Conservation (phyloP, 2,888 invertebrate genomes). For the Lypha dubia region DNA sequence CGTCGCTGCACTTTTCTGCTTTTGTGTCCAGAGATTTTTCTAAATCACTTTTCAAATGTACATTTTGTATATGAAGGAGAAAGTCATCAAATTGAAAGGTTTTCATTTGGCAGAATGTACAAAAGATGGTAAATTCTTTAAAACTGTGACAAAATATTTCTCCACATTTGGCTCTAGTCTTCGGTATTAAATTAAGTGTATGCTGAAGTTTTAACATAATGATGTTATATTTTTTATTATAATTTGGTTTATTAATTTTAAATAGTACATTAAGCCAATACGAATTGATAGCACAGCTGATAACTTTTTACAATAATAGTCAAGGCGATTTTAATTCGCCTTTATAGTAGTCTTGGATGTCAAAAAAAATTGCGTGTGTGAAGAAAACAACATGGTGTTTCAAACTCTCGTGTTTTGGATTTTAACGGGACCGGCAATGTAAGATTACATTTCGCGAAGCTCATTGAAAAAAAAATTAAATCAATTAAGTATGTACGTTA, state of each 20-base stretch:
- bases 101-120: slow-evolving; percentile 78
- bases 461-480: too few species aligned
- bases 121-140: slow-evolving; percentile 78
- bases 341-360: too few species aligned
- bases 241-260: background rate
- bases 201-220: slow-evolving; percentile 61
- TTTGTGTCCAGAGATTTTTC: background rate
- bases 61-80: slow-evolving; percentile 78
- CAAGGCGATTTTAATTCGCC: too few species aligned
- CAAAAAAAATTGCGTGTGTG: too few species aligned
- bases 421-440: too few species aligned
- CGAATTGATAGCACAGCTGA: too few species aligned
- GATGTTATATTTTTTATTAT: background rate
- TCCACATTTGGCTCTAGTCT: slow-evolving; percentile 77
- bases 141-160: slow-evolving; percentile 79
- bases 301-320: too few species aligned
- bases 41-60: slow-evolving; percentile 75
- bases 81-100: slow-evolving; percentile 79
- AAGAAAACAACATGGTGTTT: too few species aligned
- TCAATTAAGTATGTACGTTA: too few species aligned
- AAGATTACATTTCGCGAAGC: too few species aligned
- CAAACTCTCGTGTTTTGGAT: too few species aligned
- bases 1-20: background rate
- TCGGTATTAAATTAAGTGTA: slow-evolving; percentile 6
- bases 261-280: too few species aligned